Percentiles rank a stretch among this genome's conserved stretches.
Evolutionary conservation across 2,888 invertebrate genomes (phyloP).

Genomic region (Dromius quadrimaculatus): DNA sequence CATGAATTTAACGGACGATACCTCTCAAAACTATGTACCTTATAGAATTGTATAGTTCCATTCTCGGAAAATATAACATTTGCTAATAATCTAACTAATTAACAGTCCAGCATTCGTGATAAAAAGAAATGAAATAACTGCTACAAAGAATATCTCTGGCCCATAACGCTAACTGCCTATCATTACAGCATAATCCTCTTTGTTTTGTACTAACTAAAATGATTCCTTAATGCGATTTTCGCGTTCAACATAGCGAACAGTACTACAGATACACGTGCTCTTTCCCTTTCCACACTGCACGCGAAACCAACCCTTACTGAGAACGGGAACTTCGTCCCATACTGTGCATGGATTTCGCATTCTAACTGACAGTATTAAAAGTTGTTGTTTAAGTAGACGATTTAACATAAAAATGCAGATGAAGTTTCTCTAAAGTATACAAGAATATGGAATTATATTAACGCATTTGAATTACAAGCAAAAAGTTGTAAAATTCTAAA

Average conservation of each 20-base stretch:
- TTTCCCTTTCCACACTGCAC: not conserved
- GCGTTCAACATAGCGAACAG: conserved; percentile 45
- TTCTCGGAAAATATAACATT: no score
- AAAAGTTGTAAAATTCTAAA: no score
- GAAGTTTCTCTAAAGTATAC: no score
- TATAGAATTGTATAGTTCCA: no score
- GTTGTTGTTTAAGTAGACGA: not conserved
- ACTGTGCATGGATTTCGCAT: not conserved
- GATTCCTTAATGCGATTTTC: conserved; percentile 50
- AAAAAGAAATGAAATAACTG: not conserved
- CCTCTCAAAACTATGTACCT: no score
- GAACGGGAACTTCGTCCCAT: not conserved
- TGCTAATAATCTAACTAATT: not conserved
- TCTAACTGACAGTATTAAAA: not conserved
- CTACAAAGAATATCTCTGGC: not conserved
- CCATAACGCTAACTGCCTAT: conserved; percentile 44
- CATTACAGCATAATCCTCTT: conserved; percentile 48
- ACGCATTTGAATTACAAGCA: no score
- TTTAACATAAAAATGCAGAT: no score
- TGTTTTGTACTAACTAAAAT: conserved; percentile 49
- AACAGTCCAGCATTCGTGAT: not conserved
- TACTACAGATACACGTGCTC: conserved; percentile 17
- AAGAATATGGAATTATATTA: no score
- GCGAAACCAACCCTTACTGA: not conserved
- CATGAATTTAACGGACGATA: not conserved